phyloP scores from a whole-genome alignment of 2,888 invertebrate genomes.

The Synanthedon formicaeformis region DNA sequence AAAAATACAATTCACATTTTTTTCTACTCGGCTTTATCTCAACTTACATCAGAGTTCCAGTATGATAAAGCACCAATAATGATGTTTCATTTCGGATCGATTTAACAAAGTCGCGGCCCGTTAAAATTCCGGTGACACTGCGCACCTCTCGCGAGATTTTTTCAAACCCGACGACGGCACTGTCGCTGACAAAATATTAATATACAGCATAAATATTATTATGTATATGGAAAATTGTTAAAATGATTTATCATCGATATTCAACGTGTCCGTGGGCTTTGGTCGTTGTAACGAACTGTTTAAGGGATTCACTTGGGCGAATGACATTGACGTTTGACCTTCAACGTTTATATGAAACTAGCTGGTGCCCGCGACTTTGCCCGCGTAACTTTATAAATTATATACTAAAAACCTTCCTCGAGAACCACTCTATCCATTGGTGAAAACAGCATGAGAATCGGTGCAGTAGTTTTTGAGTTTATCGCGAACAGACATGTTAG shows the following conservation, averaged over 20 bases:
- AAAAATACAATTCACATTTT: slow-evolving; percentile 54
- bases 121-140: slow-evolving; percentile 14
- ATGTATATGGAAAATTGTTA: neutral
- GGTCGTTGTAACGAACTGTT: slow-evolving; percentile 10
- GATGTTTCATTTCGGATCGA: slow-evolving; percentile 62
- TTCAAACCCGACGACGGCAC: slow-evolving; percentile 9
- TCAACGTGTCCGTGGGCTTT: neutral
- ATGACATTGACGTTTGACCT: no score
- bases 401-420: no score
- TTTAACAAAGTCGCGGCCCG: slow-evolving; percentile 38
- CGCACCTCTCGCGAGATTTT: slow-evolving; percentile 8
- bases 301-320: slow-evolving; percentile 1
- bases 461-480: no score
- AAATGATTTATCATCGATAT: neutral
- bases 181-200: slow-evolving; percentile 1
- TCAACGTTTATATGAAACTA: no score
- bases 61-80: slow-evolving; percentile 68
- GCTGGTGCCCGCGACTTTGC: no score
- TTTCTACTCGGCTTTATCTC: slow-evolving; percentile 46
- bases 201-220: neutral
- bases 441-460: no score
- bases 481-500: no score
- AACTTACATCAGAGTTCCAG: slow-evolving; percentile 50
- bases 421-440: no score
- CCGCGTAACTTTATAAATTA: no score